A percentile compares a stretch with the other conserved stretches of the same genome.
Conservation (phyloP, 2,113 vertebrate species). For the Porphyrio hochstetteri region DNA sequence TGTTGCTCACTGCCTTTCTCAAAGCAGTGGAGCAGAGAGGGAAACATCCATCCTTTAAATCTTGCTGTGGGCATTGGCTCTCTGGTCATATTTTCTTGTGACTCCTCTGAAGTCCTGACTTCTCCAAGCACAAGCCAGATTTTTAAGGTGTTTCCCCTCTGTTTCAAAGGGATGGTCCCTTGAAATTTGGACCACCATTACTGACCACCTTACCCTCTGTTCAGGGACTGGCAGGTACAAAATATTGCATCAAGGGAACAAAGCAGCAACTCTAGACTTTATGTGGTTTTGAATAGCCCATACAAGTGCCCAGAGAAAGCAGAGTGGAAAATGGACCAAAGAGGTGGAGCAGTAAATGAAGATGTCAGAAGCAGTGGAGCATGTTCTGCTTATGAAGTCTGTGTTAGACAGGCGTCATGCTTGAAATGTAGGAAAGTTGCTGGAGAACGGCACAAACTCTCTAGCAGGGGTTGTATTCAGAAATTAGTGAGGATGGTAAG, state of each 20-base stretch:
- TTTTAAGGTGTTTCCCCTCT: neutral
- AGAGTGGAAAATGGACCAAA: neutral
- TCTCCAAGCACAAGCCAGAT: neutral
- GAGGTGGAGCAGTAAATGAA: neutral
- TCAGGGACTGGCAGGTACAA: neutral
- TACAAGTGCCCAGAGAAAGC: neutral
- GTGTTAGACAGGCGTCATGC: neutral
- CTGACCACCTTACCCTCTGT: neutral
- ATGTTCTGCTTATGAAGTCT: neutral
- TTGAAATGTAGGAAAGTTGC: neutral
- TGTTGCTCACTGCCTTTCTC: neutral
- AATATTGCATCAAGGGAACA: neutral
- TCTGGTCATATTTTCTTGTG: neutral
- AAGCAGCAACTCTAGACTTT: neutral
- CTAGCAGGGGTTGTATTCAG: neutral
- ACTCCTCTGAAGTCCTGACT: neutral
- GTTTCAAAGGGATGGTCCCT: neutral
- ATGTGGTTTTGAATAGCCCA: neutral
- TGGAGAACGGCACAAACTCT: neutral
- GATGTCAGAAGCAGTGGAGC: neutral
- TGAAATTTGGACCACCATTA: neutral
- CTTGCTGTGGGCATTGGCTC: neutral
- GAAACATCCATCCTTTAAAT: neutral
- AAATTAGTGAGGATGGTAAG: neutral
- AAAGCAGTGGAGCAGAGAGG: accelerated